Percentiles rank a stretch among this genome's conserved stretches.
Evolutionary conservation across 35 echinoderm and acorn worm species (phyloP).

Genomic region (Holothuria glaberrima): DNA sequence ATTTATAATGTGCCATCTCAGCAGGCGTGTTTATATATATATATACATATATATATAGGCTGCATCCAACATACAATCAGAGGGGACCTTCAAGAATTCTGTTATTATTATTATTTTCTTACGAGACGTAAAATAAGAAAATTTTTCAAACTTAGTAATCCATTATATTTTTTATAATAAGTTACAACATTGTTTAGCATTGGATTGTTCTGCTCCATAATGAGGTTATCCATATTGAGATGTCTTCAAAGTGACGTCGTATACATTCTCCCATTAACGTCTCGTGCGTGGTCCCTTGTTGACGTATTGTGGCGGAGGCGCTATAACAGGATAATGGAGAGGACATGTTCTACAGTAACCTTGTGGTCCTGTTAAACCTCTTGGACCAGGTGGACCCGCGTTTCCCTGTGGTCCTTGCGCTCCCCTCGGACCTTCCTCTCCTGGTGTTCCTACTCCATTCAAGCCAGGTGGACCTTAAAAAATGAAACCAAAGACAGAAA

Average conservation of each 20-base stretch:
- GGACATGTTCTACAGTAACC: conserved; percentile 43
- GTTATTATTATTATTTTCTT: no score
- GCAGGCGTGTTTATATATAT: background rate
- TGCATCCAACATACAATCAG: background rate
- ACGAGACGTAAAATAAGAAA: background rate
- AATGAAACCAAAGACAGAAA: background rate
- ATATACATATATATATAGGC: no score
- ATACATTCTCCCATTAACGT: background rate
- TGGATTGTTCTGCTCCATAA: background rate
- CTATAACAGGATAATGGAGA: conserved; percentile 27
- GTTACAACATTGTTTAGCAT: background rate
- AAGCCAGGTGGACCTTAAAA: conserved; percentile 38
- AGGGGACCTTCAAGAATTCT: background rate
- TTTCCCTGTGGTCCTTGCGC: conserved; percentile 26
- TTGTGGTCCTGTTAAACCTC: conserved; percentile 41
- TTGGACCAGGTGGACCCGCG: conserved; percentile 8
- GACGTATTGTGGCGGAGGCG: conserved; percentile 32
- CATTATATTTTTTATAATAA: background rate
- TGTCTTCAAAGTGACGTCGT: no score
- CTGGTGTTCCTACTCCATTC: conserved; percentile 31
- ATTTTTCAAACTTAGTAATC: background rate
- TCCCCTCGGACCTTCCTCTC: conserved; percentile 23
- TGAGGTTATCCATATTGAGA: background rate
- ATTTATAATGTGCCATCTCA: no score
- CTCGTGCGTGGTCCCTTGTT: conserved; percentile 54